Conservation (phyloP, 1,140 invertebrate species). For the Drosophila biarmipes region DNA sequence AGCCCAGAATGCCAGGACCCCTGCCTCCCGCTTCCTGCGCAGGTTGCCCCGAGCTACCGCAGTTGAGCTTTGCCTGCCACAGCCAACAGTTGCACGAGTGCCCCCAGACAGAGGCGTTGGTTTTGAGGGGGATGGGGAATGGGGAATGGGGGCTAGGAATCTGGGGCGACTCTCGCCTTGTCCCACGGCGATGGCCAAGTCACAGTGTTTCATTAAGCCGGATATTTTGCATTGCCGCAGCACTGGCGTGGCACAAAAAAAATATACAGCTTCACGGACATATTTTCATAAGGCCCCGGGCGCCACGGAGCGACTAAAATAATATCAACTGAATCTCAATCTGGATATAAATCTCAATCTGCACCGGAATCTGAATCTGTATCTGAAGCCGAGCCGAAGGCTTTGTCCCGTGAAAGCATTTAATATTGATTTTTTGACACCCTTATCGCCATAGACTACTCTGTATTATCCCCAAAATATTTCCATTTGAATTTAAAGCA, state of each 20-base stretch:
- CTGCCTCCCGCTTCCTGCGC: neutral
- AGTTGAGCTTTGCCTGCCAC: slow-evolving; percentile 7
- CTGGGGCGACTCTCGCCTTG: neutral
- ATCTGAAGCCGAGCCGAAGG: slow-evolving; percentile 4
- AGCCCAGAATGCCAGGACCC: neutral
- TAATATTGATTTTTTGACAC: slow-evolving; percentile 50
- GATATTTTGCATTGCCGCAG: slow-evolving; percentile 32
- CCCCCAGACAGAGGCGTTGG: neutral
- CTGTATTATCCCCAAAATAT: too few species aligned
- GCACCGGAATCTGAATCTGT: neutral
- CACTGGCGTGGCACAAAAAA: neutral
- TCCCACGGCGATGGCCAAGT: slow-evolving; percentile 10
- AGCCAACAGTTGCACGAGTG: slow-evolving; percentile 1
- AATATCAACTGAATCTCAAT: slow-evolving; percentile 37
- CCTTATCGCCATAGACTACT: neutral
- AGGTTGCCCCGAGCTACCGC: slow-evolving; percentile 1
- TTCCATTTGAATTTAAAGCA: neutral
- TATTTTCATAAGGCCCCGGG: slow-evolving; percentile 3
- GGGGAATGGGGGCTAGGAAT: neutral
- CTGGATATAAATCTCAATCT: slow-evolving; percentile 19
- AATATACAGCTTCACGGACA: slow-evolving; percentile 6
- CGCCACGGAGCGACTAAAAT: slow-evolving; percentile 19
- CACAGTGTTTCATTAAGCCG: slow-evolving; percentile 35
- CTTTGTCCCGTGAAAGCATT: slow-evolving; percentile 16
- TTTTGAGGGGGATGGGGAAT: neutral